Evolutionary conservation across 2,888 invertebrate species (phyloP).

Genomic region (Incurvaria masculella): DNA sequence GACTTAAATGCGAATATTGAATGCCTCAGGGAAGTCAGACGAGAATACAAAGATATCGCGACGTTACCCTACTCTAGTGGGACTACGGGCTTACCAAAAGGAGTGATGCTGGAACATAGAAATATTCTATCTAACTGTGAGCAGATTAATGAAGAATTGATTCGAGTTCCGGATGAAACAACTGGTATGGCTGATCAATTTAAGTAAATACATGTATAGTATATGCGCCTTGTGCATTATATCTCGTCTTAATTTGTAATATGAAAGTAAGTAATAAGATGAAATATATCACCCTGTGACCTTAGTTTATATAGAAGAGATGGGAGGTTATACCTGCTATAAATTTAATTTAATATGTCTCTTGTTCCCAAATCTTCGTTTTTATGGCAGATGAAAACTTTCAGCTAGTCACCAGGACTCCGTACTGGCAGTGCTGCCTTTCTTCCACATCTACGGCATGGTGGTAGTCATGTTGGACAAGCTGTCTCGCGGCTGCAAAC

Average conservation of each 20-base stretch:
- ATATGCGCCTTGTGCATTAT: no score
- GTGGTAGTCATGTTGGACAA: constrained; percentile 58
- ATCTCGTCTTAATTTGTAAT: no score
- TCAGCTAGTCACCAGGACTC: constrained; percentile 59
- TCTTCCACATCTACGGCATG: constrained; percentile 80
- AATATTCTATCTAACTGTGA: constrained; percentile 54
- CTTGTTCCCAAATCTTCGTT: no score
- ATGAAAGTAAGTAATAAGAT: no score
- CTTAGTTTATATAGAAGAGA: no score
- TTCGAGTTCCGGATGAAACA: constrained; percentile 32
- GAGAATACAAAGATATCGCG: constrained; percentile 56
- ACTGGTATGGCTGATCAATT: constrained; percentile 43
- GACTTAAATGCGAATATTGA: constrained; percentile 53
- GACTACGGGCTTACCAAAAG: constrained; percentile 82
- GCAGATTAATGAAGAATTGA: constrained; percentile 32
- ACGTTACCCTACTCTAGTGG: constrained; percentile 83
- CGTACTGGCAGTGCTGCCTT: constrained; percentile 66
- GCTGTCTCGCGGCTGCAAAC: constrained; percentile 58
- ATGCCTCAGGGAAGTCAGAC: constrained; percentile 42
- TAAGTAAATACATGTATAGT: no score
- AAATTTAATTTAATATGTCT: no score
- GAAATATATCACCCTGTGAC: no score
- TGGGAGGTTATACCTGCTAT: no score
- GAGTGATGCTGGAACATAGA: constrained; percentile 64
- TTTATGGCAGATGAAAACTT: constrained; percentile 11